A percentile compares a stretch with the other conserved stretches of the same genome.
Evolutionary conservation across 2,113 vertebrate species (phyloP).

Genomic region (Onychostoma macrolepis): DNA sequence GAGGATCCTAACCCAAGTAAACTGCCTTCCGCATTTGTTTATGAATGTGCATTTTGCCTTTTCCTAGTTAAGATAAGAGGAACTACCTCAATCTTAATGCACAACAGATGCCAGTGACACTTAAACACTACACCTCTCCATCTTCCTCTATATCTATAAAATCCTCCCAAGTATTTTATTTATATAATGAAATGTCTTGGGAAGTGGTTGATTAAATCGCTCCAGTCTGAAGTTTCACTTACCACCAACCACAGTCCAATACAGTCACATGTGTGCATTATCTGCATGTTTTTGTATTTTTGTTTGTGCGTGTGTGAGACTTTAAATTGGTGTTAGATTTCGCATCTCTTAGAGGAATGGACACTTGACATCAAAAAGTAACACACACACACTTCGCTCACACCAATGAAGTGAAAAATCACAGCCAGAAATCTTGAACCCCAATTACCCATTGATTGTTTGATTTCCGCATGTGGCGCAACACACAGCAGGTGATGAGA

Average conservation of each 20-base stretch:
- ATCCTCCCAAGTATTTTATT: background rate
- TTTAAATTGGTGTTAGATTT: slow-evolving; percentile 65
- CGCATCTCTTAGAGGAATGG: slow-evolving; percentile 57
- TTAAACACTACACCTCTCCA: background rate
- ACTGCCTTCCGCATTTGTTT: background rate
- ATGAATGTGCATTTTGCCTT: background rate
- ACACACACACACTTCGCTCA: background rate
- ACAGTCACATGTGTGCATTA: background rate
- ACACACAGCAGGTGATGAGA: background rate
- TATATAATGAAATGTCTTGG: background rate
- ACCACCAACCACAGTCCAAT: background rate
- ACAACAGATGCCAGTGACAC: background rate
- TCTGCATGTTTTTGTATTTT: slow-evolving; percentile 36
- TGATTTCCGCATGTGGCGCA: background rate
- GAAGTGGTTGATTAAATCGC: background rate
- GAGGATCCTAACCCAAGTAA: background rate
- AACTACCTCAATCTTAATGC: background rate
- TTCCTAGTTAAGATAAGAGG: background rate
- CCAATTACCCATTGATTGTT: slow-evolving; percentile 16
- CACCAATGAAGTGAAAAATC: slow-evolving; percentile 23
- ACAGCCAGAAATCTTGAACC: background rate
- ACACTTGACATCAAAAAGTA: slow-evolving; percentile 25
- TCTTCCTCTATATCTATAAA: background rate
- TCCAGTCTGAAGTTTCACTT: background rate
- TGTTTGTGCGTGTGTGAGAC: slow-evolving; percentile 24